Base-by-base conservation (phyloP, 2,797 vertebrate genomes). In the Pseudocheirus occidentalis region DNA sequence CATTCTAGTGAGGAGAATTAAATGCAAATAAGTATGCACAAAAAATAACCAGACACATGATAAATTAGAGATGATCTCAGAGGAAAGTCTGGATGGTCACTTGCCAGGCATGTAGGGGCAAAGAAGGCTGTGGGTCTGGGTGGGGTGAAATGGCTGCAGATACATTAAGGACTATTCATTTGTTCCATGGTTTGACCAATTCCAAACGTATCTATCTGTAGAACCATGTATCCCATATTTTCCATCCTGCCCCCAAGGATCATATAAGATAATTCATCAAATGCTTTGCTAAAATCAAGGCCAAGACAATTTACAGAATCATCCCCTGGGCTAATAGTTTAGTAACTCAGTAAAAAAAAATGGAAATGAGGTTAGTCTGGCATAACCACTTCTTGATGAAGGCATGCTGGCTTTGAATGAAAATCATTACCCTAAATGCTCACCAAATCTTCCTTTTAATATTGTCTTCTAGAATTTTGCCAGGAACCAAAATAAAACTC, bases 1-100 rank as follows among this genome's bases (percentile, higher is more conserved):
- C 16, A 46, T 9, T 24, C 6, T 46, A 46, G 9, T 81, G n/a
- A 7, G n/a, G 18, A 7, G 6, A 5, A 0, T 14, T 0, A 1
- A 1, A 21, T 31, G 34, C 62, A 6, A 40, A 40, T 4, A 40
- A 46, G 11, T 81, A 24, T 46, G 18, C n/a, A 81, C 16, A 81
- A 73, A 10, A 0, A 40, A n/a, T n/a, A 73, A 13, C 21, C 1
- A 40, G 4, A 73, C 2, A 18, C 6, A 6, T 81, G 18, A 81
- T 46, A 40, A 40, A 81, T 21, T 46, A 24, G n/a, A 46, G 66
- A 81, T 46, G 46, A 81, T 40, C 66, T 46, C 18, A 81, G 66
- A 24, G 66, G n/a, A 31, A 46, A 81, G 6, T 40, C 6, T 73
- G 62, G n/a, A 21, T n/a, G n/a, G 16, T n/a, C 62, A 73, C 62